Evolutionary conservation across 1,140 invertebrate species (phyloP).

Genomic region (Sarcophaga peregrina): DNA sequence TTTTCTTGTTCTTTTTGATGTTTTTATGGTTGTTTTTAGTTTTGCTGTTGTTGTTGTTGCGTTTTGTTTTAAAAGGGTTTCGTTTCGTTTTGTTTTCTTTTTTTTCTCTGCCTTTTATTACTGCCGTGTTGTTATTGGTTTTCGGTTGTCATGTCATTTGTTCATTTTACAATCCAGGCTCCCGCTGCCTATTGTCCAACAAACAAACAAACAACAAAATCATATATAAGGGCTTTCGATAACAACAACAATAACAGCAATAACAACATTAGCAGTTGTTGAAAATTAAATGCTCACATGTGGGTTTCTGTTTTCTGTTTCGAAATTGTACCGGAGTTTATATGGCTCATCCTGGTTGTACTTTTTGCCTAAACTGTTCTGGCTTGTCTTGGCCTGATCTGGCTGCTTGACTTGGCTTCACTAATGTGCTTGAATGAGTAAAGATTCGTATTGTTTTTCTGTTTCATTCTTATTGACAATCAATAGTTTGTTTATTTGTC

Average conservation of each 20-base stretch:
- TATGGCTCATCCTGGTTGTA: too few species aligned
- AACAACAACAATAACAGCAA: slow-evolving; percentile 28
- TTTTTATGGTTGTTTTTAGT: slow-evolving; percentile 29
- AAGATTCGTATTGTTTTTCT: too few species aligned
- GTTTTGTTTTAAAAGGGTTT: background rate
- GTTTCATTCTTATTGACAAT: background rate
- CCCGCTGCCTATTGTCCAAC: slow-evolving; percentile 29
- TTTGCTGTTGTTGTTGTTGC: slow-evolving; percentile 11
- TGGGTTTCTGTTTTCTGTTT: slow-evolving; percentile 20
- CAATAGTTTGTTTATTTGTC: background rate
- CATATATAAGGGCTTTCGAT: background rate
- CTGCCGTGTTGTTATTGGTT: too few species aligned
- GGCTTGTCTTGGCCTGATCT: too few species aligned
- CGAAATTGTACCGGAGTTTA: too few species aligned
- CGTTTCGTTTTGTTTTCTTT: slow-evolving; percentile 23
- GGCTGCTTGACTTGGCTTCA: too few species aligned
- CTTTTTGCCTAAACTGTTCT: too few species aligned
- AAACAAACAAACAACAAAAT: too few species aligned
- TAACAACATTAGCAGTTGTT: slow-evolving; percentile 28
- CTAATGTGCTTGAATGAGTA: too few species aligned
- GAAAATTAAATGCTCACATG: slow-evolving; percentile 41
- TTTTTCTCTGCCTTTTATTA: slow-evolving; percentile 11
- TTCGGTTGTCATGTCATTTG: slow-evolving; percentile 36
- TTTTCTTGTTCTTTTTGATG: slow-evolving; percentile 41
- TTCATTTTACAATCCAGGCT: slow-evolving; percentile 27